A percentile compares a stretch with the other conserved stretches of the same genome.
phyloP scores from a whole-genome alignment of 2,113 vertebrate species.

The Amblyopsis rosae region DNA sequence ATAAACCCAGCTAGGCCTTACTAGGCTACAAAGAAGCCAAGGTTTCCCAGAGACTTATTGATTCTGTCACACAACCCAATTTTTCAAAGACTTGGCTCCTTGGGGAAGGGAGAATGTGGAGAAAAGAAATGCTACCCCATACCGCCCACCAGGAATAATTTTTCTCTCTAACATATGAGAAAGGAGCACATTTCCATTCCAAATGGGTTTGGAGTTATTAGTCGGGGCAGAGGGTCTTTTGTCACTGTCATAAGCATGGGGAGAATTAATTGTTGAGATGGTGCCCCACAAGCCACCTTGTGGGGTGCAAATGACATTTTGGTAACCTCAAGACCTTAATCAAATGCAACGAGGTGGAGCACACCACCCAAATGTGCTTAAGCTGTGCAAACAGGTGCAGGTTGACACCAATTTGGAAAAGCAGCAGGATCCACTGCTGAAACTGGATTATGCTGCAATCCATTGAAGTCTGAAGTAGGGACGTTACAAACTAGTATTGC shows the following conservation, averaged over 20 bases:
- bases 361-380: constrained; percentile 56
- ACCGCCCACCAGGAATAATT: constrained; percentile 49
- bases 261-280: constrained; percentile 84
- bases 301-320: constrained; percentile 85
- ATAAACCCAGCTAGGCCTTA: constrained; percentile 23
- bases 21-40: constrained; percentile 39
- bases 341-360: constrained; percentile 77
- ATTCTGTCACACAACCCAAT: constrained; percentile 66
- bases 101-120: constrained; percentile 28
- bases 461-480: no score
- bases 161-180: constrained; percentile 60
- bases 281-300: constrained; percentile 68
- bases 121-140: constrained; percentile 37
- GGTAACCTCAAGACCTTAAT: constrained; percentile 86
- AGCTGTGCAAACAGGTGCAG: constrained; percentile 46
- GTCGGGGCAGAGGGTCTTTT: constrained; percentile 74
- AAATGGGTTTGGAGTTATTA: constrained; percentile 80
- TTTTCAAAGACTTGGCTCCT: constrained; percentile 61
- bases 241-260: constrained; percentile 80
- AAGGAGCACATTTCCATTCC: constrained; percentile 75
- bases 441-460: constrained; percentile 11
- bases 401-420: constrained; percentile 63
- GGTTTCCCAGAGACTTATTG: constrained; percentile 58
- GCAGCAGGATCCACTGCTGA: constrained; percentile 57
- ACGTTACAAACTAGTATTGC: no score